Evolutionary conservation across 2,888 invertebrate genomes (phyloP).

Genomic region (Linnaemya tessellans): DNA sequence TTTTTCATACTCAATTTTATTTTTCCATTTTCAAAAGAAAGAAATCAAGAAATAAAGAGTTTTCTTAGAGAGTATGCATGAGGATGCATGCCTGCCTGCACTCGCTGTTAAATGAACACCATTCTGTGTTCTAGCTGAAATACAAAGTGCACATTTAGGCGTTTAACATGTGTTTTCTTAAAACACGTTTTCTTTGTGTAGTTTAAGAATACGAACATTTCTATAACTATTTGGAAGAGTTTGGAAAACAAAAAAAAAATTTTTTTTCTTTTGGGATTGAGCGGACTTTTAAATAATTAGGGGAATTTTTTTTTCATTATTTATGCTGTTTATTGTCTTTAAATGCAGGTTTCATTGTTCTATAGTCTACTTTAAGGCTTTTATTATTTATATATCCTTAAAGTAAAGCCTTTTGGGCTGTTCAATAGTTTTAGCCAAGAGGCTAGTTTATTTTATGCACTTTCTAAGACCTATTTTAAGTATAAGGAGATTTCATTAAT

Average conservation of each 20-base stretch:
- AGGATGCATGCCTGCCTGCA: constrained; percentile 26
- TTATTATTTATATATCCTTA: neutral
- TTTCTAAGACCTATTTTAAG: constrained; percentile 31
- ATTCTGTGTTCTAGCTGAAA: constrained; percentile 28
- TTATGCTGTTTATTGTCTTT: neutral
- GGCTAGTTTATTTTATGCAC: neutral
- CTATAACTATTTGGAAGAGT: neutral
- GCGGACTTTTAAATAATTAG: neutral
- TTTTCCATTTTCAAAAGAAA: neutral
- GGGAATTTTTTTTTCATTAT: neutral
- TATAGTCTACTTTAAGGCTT: constrained; percentile 20
- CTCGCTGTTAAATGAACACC: constrained; percentile 44
- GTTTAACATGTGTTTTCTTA: constrained; percentile 23
- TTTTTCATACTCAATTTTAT: neutral
- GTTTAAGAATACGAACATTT: neutral
- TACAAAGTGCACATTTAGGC: constrained; percentile 52
- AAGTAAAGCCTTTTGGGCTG: neutral
- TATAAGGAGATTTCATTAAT: constrained; percentile 3
- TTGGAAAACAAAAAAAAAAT: neutral
- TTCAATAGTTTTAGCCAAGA: neutral
- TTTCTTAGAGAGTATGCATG: neutral
- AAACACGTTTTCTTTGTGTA: neutral
- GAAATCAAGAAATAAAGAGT: constrained; percentile 28
- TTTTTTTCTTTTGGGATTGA: neutral
- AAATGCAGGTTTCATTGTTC: neutral